Base-by-base conservation (phyloP, 2,888 invertebrate species). In the Caenorhabditis zanzibari region DNA sequence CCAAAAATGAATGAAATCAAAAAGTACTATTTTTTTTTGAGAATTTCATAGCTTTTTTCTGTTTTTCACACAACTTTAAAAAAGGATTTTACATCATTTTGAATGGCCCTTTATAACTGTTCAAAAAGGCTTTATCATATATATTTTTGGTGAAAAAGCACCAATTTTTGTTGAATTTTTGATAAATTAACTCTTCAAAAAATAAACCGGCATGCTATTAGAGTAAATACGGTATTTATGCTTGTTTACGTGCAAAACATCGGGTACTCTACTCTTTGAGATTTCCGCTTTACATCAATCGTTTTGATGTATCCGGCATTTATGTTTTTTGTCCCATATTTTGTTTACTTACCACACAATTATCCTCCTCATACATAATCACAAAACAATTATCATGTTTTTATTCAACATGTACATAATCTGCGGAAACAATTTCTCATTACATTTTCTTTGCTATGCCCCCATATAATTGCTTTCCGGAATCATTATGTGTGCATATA, bases 391-490 rank as follows among this genome's bases (percentile, higher is more conserved):
- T 66, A 66, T 28, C n/a, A 61, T 63, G 7, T 3, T 9, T 3
- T 28, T 64, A 35, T 49, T 44, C 41, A 6, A 61, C 64, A 63
- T 47, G 22, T 26, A 64, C 14, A 64, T 81, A 82, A 82, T 76
- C 52, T 72, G 72, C 76, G 82, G 82, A 82, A 82, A 54, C 76
- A 66, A 82, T 76, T 81, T 44, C 24, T 24, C 24, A 19, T 32
- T 22, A 54, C 32, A 66, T 77, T 35, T 26, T 24, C n/a, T 12
- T 12, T 12, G n/a, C n/a, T n/a, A n/a, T n/a, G 2, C 2, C 38
- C 12, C 12, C 10, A 38, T 38, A 61, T 82, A 77, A 82, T 82
- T 68, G 73, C 41, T 82, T 82, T 68, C 77, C 41, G 52, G 59
- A 64, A 72, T 72, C 61, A 72, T 66, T 24, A 22, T 47, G 26